These are phyloP conservation scores for Balaenoptera acutorostrata DNA, from an alignment of 2,113 vertebrate species.

Conservation along the genomic window DNA sequence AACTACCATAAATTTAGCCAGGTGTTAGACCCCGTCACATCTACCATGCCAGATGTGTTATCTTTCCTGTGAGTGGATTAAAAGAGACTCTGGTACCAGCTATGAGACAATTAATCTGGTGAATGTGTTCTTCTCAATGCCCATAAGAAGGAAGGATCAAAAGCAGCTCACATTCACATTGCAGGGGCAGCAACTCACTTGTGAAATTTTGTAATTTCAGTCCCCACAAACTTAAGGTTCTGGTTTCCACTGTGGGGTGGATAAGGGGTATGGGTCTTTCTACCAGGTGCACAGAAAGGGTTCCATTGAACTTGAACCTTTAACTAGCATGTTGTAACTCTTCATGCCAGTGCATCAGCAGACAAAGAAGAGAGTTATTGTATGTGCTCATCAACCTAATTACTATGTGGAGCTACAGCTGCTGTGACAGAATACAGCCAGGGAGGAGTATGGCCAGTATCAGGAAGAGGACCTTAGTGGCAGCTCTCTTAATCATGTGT, in stretches of 20 bases:
- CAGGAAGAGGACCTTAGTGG: background rate
- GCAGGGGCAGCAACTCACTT: background rate
- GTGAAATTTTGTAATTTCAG: background rate
- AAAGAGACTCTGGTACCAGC: background rate
- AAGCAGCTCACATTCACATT: background rate
- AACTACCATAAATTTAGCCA: background rate
- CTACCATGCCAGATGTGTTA: background rate
- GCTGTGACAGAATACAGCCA: background rate
- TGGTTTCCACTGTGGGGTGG: background rate
- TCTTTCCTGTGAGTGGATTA: background rate
- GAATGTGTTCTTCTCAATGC: background rate
- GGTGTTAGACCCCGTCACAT: background rate
- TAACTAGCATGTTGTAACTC: background rate
- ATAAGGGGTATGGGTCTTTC: background rate
- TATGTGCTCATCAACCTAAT: background rate
- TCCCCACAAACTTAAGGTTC: background rate
- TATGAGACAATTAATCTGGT: background rate
- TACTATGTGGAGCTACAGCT: background rate
- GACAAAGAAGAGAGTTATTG: background rate
- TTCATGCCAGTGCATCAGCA: background rate
- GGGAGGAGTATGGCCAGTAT: background rate
- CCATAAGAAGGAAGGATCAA: background rate
- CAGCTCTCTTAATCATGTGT: background rate
- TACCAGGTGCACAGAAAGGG: background rate
- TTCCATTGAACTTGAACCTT: background rate